These are phyloP conservation scores for Montifringilla adamsi DNA, from an alignment of 2,113 vertebrate species.

Conservation along the genomic window DNA sequence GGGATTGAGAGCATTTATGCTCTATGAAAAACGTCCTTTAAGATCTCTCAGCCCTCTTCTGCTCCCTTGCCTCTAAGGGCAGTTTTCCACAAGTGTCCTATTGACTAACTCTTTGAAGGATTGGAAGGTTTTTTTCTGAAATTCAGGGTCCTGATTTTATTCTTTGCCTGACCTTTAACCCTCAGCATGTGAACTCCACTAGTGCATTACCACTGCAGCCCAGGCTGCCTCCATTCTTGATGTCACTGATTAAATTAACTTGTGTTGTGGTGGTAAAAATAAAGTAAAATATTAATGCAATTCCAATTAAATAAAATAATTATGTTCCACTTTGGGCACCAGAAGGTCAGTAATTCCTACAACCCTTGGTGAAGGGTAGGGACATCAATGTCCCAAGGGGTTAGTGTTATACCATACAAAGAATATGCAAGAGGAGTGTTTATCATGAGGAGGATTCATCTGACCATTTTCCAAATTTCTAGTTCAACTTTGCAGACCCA, in stretches of 20 bases:
- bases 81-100: neutral
- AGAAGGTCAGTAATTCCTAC: neutral
- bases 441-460: neutral
- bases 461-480: neutral
- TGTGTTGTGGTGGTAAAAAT: neutral
- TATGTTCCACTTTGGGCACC: neutral
- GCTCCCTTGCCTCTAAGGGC: neutral
- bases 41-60: neutral
- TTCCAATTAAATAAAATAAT: neutral
- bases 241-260: neutral
- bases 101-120: neutral
- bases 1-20: neutral
- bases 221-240: neutral
- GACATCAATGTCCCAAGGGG: neutral
- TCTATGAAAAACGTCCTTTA: neutral
- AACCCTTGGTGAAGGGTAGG: neutral
- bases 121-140: neutral
- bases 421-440: neutral
- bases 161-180: neutral
- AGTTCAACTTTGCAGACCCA: neutral
- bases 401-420: neutral
- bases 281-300: neutral
- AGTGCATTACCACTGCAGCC: neutral
- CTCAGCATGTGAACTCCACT: neutral
- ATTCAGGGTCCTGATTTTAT: neutral